A percentile compares a stretch with the other conserved stretches of the same genome.
These are phyloP conservation scores for Apis florea DNA, from an alignment of 1,140 invertebrate species.

Conservation along the genomic window DNA sequence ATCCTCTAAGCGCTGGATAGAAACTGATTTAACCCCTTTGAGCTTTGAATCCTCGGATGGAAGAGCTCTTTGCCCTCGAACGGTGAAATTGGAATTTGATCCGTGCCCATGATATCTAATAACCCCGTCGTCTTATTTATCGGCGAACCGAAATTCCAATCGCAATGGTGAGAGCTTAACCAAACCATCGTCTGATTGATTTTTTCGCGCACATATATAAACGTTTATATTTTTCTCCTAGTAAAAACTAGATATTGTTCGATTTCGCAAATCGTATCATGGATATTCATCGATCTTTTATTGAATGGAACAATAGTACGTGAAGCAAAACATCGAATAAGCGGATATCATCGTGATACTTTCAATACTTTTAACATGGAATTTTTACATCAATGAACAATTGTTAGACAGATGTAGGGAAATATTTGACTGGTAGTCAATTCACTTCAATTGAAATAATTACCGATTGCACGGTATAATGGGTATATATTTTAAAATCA, in stretches of 20 bases:
- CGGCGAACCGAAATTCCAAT: constrained; percentile 59
- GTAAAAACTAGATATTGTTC: too few relatives aligned
- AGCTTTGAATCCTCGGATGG: not conserved
- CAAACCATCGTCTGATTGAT: not conserved
- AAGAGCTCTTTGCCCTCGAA: constrained; percentile 45
- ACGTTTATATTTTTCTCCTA: not conserved
- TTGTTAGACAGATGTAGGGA: too few relatives aligned
- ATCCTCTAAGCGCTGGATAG: constrained; percentile 11
- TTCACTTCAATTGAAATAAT: too few relatives aligned
- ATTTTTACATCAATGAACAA: too few relatives aligned
- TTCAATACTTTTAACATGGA: not conserved
- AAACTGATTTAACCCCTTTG: constrained; percentile 46
- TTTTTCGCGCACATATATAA: not conserved
- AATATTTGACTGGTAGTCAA: too few relatives aligned
- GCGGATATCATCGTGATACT: not conserved
- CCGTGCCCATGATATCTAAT: constrained; percentile 66
- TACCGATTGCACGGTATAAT: too few relatives aligned
- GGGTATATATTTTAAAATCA: too few relatives aligned
- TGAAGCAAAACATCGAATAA: not conserved
- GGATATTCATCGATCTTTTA: not conserved
- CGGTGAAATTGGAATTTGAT: constrained; percentile 68
- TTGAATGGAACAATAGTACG: not conserved
- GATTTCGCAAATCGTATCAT: not conserved
- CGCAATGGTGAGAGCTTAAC: constrained; percentile 28
- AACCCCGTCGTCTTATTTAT: constrained; percentile 67